Percentiles rank a stretch among this genome's conserved stretches.
These are phyloP conservation scores for Molorchus minor DNA, from an alignment of 2,888 invertebrate genomes.

Conservation along the genomic window DNA sequence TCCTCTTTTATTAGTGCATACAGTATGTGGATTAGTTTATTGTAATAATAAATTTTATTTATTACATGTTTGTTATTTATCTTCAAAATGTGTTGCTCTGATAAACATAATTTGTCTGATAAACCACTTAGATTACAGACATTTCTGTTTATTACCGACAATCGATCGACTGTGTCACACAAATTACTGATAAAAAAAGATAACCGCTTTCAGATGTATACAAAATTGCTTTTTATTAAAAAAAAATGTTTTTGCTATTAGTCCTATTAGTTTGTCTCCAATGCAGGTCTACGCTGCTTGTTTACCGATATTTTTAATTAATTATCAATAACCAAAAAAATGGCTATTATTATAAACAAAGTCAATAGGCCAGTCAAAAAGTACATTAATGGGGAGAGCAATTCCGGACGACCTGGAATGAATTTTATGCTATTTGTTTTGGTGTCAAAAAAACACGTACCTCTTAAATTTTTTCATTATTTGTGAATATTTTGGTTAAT, in stretches of 20 bases:
- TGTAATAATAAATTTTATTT: slow-evolving; percentile 19
- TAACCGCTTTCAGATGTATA: too few relatives aligned
- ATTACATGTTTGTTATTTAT: neutral
- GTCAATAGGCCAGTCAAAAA: too few relatives aligned
- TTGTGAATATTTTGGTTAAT: too few relatives aligned
- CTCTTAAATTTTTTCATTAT: too few relatives aligned
- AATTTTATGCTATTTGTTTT: too few relatives aligned
- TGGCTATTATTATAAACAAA: too few relatives aligned
- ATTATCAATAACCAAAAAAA: too few relatives aligned
- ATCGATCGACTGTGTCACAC: neutral
- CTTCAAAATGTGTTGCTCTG: neutral
- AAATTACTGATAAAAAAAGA: neutral
- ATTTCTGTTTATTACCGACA: neutral
- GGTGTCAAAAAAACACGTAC: too few relatives aligned
- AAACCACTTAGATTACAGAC: neutral
- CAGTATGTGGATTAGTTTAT: slow-evolving; percentile 19
- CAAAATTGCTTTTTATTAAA: too few relatives aligned
- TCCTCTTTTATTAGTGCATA: slow-evolving; percentile 21
- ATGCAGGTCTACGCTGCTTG: neutral
- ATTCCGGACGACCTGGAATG: too few relatives aligned
- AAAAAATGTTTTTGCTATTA: neutral
- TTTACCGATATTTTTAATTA: too few relatives aligned
- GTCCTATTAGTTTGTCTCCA: neutral
- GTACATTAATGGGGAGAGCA: too few relatives aligned
- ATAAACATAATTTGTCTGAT: neutral